Evolutionary conservation across 2,797 vertebrate genomes (phyloP).

Genomic region (Pteropus rufus): DNA sequence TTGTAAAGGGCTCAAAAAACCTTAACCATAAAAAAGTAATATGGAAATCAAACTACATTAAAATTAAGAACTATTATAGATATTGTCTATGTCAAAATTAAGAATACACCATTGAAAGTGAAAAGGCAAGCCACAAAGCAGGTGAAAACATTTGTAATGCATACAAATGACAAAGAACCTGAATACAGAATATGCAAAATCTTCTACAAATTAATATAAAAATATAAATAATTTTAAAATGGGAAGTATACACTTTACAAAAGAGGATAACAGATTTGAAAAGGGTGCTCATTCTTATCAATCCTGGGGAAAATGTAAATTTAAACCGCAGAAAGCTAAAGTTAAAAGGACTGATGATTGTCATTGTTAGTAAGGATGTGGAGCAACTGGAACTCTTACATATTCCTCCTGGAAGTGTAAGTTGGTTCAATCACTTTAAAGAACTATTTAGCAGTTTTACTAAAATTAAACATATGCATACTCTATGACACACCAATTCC

Average conservation of each 20-base stretch:
- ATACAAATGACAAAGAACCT: background rate
- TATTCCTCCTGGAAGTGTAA: background rate
- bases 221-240: background rate
- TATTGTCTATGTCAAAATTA: background rate
- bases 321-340: background rate
- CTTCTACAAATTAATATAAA: background rate
- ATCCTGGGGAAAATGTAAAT: background rate
- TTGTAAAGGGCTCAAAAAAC: background rate
- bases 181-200: background rate
- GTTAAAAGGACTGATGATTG: background rate
- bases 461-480: background rate
- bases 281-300: background rate
- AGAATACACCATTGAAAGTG: background rate
- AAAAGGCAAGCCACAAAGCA: background rate
- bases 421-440: background rate
- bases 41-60: background rate
- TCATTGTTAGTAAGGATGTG: background rate
- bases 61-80: background rate
- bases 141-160: background rate
- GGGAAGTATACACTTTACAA: background rate
- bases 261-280: background rate
- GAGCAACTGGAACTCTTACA: background rate
- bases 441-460: background rate
- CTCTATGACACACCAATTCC: background rate
- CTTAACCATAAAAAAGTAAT: background rate